Percentiles rank a stretch among this genome's conserved stretches.
Conservation (phyloP, 2,113 vertebrate species). For the Podarcis cretensis region DNA sequence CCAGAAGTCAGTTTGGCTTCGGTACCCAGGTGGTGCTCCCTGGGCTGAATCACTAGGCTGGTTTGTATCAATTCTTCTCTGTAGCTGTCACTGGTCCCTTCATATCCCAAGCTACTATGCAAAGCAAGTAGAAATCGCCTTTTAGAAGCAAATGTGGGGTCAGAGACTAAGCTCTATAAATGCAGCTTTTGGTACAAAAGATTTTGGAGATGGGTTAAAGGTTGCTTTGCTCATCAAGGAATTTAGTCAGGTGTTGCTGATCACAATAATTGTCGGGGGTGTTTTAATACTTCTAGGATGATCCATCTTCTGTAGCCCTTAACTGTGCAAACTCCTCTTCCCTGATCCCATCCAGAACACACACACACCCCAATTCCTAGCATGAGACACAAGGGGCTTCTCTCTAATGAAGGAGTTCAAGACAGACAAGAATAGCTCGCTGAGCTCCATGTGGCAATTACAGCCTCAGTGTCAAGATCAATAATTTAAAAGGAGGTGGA, state of each 20-base stretch:
- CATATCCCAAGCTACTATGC: conserved; percentile 26
- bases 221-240: background rate
- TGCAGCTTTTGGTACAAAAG: background rate
- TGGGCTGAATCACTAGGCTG: background rate
- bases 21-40: background rate
- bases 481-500: background rate
- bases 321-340: background rate
- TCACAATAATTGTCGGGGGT: background rate
- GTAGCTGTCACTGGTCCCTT: background rate
- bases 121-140: conserved; percentile 27
- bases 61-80: background rate
- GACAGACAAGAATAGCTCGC: background rate
- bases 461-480: background rate
- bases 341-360: background rate
- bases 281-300: too few species aligned
- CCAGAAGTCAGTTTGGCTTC: background rate
- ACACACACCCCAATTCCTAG: background rate
- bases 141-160: background rate
- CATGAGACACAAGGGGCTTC: background rate
- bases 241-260: background rate
- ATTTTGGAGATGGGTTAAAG: conserved; percentile 26
- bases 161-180: background rate
- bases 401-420: background rate
- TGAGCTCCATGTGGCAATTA: background rate
- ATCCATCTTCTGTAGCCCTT: background rate